Percentiles rank a stretch among this genome's conserved stretches.
phyloP scores from a whole-genome alignment of 2,888 invertebrate species.

The Tenthredo mesomela region DNA sequence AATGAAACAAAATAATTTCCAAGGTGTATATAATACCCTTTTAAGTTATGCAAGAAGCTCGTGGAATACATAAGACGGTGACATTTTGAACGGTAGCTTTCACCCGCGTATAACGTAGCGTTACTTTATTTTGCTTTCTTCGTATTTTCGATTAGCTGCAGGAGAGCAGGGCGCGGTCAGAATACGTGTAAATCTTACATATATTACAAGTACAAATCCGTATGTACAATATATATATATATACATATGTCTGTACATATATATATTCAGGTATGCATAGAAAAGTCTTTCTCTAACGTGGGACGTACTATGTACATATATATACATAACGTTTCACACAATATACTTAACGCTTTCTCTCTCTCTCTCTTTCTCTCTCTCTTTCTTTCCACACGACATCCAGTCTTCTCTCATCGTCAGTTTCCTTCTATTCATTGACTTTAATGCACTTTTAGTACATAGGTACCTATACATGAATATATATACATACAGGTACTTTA shows the following conservation, averaged over 20 bases:
- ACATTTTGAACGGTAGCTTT: slow-evolving; percentile 75
- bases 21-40: slow-evolving; percentile 29
- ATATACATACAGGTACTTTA: not conserved
- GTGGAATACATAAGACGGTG: slow-evolving; percentile 64
- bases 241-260: not conserved
- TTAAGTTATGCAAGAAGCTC: slow-evolving; percentile 54
- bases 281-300: slow-evolving; percentile 5
- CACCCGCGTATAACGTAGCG: slow-evolving; percentile 64
- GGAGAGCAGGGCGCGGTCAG: slow-evolving; percentile 61
- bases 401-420: not conserved
- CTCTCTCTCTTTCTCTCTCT: not conserved
- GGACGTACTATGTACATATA: not conserved
- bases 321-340: not conserved
- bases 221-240: not conserved
- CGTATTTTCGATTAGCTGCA: slow-evolving; percentile 66
- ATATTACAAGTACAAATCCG: not conserved
- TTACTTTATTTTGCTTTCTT: slow-evolving; percentile 70
- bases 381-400: not conserved
- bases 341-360: slow-evolving; percentile 38
- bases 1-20: not conserved
- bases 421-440: not conserved
- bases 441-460: not conserved
- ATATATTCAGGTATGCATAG: not conserved
- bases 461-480: not conserved
- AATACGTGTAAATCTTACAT: slow-evolving; percentile 43